Evolutionary conservation across 2,113 vertebrate genomes (phyloP).

Genomic region (Serilophus lunatus): DNA sequence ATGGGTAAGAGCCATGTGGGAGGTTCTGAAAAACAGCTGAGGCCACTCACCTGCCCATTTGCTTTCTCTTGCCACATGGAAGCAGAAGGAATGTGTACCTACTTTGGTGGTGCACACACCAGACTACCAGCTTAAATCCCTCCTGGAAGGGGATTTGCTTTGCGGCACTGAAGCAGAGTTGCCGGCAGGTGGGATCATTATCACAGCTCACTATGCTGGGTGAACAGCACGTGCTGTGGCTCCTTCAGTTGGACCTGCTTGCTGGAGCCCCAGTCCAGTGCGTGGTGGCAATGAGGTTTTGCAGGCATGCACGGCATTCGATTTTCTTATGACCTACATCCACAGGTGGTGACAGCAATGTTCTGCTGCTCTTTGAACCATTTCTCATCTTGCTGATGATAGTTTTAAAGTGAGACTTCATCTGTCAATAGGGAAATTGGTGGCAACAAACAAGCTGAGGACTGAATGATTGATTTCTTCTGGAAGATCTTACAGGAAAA

Average conservation of each 20-base stretch:
- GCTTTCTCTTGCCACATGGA: background rate
- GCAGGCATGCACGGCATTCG: background rate
- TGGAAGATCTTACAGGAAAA: background rate
- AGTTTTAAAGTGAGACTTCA: background rate
- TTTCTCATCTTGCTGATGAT: background rate
- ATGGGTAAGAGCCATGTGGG: background rate
- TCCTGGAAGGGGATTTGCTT: background rate
- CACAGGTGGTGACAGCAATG: background rate
- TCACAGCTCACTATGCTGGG: rapidly evolving
- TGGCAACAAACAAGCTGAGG: background rate
- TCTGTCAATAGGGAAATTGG: background rate
- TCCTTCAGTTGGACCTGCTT: background rate
- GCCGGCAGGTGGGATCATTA: background rate
- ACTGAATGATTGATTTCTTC: background rate
- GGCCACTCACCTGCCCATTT: background rate
- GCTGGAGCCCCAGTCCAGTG: rapidly evolving
- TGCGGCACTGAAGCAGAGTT: background rate
- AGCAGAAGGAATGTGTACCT: background rate
- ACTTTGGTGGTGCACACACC: rapidly evolving
- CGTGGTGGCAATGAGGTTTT: background rate
- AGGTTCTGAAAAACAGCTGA: background rate
- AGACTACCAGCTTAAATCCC: background rate
- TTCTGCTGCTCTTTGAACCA: background rate
- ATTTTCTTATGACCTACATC: background rate
- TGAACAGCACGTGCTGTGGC: background rate